These are phyloP conservation scores for Scolopax bukidnonensis DNA, from an alignment of 2,797 vertebrate genomes.

Conservation along the genomic window DNA sequence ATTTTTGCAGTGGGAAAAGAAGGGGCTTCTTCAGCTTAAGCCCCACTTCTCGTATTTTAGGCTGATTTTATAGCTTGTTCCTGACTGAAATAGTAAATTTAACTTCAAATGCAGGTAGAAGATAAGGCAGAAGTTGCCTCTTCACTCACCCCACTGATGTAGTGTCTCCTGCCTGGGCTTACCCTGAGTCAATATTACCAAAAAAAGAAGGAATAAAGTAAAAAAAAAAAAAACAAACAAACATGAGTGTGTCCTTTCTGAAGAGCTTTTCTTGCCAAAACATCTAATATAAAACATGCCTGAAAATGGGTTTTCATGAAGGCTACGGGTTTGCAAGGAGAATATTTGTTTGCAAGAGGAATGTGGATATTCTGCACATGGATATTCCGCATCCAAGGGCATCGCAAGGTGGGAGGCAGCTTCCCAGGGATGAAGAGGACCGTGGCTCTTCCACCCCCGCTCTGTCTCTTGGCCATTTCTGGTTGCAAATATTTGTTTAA, in stretches of 20 bases:
- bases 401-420: no score
- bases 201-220: not conserved
- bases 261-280: not conserved
- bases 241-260: not conserved
- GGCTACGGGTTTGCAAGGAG: not conserved
- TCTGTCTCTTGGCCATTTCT: not conserved
- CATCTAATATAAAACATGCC: not conserved
- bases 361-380: not conserved
- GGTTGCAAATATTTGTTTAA: not conserved
- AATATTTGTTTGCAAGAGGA: no score
- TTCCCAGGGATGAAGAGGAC: not conserved
- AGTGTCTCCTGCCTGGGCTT: not conserved
- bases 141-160: not conserved
- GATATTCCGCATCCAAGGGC: not conserved
- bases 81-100: not conserved
- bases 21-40: not conserved
- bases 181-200: not conserved
- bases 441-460: not conserved
- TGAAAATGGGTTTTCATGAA: not conserved
- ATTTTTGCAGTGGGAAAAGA: not conserved
- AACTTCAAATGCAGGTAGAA: not conserved
- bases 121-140: not conserved
- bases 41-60: no score
- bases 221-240: no score
- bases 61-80: not conserved